Evolutionary conservation across 2,888 invertebrate genomes (phyloP).

Genomic region (Deilephila elpenor): DNA sequence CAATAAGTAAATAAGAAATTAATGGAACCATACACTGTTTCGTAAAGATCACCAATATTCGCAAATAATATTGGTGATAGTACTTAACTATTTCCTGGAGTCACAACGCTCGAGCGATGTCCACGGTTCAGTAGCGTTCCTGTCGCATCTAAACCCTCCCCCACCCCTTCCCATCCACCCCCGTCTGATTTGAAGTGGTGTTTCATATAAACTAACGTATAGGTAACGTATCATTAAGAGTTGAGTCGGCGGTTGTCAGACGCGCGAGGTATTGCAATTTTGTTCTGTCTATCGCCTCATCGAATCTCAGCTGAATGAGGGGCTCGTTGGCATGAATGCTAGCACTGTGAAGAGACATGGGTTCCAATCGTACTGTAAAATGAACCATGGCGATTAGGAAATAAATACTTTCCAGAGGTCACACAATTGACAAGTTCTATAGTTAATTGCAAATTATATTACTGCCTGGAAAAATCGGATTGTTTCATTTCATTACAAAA

Average conservation of each 20-base stretch:
- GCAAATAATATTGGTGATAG: not conserved
- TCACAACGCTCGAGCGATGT: conserved; percentile 14
- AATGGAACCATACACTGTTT: not conserved
- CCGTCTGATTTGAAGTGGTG: conserved; percentile 20
- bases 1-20: too few relatives aligned
- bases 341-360: not conserved
- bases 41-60: not conserved
- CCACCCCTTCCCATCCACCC: not conserved
- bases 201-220: conserved; percentile 9
- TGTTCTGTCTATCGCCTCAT: not conserved
- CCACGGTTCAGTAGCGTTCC: conserved; percentile 6
- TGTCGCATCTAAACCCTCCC: conserved; percentile 4
- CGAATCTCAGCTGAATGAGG: not conserved
- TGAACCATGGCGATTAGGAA: too few relatives aligned
- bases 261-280: not conserved
- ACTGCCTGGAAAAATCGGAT: too few relatives aligned
- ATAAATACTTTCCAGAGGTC: too few relatives aligned
- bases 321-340: too few relatives aligned
- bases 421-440: too few relatives aligned
- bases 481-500: too few relatives aligned
- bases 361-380: not conserved
- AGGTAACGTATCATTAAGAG: not conserved
- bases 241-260: not conserved
- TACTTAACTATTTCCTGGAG: not conserved
- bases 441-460: too few relatives aligned